These are phyloP conservation scores for Candoia aspera DNA, from an alignment of 2,113 vertebrate genomes.

Conservation along the genomic window DNA sequence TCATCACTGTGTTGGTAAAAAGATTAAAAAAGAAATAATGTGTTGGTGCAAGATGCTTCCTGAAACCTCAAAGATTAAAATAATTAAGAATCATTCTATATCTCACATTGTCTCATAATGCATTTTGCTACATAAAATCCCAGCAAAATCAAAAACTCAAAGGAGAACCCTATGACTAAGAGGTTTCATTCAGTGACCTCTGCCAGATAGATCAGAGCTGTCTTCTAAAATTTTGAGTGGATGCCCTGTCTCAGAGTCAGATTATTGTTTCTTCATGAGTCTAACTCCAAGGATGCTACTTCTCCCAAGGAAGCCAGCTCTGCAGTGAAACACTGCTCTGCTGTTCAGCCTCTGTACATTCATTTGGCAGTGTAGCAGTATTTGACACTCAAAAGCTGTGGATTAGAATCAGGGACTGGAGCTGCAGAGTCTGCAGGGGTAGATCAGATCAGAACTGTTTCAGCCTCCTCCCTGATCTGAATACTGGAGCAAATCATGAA, in stretches of 20 bases:
- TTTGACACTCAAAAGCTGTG: background rate
- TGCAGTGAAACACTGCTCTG: background rate
- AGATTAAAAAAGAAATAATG: background rate
- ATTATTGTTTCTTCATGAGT: background rate
- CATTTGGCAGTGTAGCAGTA: background rate
- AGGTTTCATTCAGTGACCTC: background rate
- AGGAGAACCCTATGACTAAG: background rate
- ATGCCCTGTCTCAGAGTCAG: background rate
- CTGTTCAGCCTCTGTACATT: background rate
- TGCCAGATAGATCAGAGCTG: no score
- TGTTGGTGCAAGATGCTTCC: background rate
- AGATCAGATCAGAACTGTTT: background rate
- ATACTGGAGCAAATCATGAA: no score
- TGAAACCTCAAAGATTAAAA: background rate
- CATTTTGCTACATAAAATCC: background rate
- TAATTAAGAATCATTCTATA: background rate
- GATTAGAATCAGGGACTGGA: background rate
- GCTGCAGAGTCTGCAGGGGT: background rate
- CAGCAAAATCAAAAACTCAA: background rate
- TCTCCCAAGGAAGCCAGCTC: background rate
- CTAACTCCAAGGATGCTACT: background rate
- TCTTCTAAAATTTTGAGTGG: background rate
- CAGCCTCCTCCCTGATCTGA: no score
- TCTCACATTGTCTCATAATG: background rate
- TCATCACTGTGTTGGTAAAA: background rate